Conservation (phyloP, 1,140 invertebrate genomes). For the Radopholus similis region DNA sequence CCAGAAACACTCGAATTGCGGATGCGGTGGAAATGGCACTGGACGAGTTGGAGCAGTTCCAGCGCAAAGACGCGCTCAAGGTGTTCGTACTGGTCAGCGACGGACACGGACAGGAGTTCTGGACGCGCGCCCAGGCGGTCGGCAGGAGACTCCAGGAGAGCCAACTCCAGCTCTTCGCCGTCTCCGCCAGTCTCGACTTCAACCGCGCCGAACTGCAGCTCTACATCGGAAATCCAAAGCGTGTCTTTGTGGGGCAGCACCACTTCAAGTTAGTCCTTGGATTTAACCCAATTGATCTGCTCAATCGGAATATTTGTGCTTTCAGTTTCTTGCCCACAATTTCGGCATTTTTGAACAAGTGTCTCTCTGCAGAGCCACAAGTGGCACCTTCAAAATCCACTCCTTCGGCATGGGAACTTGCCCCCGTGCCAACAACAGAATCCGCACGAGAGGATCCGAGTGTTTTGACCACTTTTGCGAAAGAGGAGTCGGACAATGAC, state of each 20-base stretch:
- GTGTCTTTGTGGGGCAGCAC: conserved; percentile 27
- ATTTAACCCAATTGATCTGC: neutral
- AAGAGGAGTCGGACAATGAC: too few relatives aligned
- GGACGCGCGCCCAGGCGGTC: conserved; percentile 40
- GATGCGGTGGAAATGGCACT: conserved; percentile 46
- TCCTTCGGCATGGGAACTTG: too few relatives aligned
- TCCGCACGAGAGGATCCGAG: too few relatives aligned
- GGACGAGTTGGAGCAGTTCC: conserved; percentile 25
- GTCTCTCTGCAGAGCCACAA: too few relatives aligned
- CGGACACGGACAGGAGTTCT: conserved; percentile 47
- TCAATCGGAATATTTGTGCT: neutral
- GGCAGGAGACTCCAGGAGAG: conserved; percentile 12
- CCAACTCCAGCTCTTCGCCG: conserved; percentile 19
- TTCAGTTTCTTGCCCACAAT: conserved; percentile 23
- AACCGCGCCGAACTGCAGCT: conserved; percentile 29
- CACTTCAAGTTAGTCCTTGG: neutral
- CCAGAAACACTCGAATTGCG: conserved; percentile 41
- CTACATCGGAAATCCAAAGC: conserved; percentile 16
- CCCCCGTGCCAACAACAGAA: too few relatives aligned
- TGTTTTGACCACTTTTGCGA: too few relatives aligned
- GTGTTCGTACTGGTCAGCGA: conserved; percentile 45
- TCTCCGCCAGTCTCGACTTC: conserved; percentile 26
- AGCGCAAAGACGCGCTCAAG: conserved; percentile 38
- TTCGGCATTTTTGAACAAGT: conserved; percentile 18
- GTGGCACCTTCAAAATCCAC: too few relatives aligned